phyloP scores from a whole-genome alignment of 2,888 invertebrate species.

The Dendrolimus pini region DNA sequence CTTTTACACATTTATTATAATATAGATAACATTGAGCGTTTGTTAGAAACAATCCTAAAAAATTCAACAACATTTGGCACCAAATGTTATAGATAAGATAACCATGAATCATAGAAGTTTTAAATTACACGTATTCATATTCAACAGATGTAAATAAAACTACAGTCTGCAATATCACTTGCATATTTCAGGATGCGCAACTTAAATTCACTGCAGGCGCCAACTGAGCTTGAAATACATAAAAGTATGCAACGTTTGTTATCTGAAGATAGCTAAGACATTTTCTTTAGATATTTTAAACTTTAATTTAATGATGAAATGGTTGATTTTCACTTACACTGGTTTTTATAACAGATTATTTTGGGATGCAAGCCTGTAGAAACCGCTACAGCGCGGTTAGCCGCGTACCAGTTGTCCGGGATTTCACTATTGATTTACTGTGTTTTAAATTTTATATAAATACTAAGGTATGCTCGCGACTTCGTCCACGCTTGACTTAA shows the following conservation, averaged over 20 bases:
- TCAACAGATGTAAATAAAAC: slow-evolving; percentile 35
- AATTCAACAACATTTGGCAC: neutral
- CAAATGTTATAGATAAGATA: neutral
- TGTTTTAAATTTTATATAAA: no score
- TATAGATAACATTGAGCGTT: no score
- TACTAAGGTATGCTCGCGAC: no score
- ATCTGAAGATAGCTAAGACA: slow-evolving; percentile 16
- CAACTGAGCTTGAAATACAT: slow-evolving; percentile 39
- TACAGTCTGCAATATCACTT: slow-evolving; percentile 26
- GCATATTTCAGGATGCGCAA: slow-evolving; percentile 40
- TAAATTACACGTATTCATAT: slow-evolving; percentile 17
- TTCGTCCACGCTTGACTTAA: no score
- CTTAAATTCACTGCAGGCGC: slow-evolving; percentile 51
- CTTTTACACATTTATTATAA: no score
- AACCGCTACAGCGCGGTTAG: no score
- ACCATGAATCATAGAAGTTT: slow-evolving; percentile 3
- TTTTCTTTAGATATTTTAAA: slow-evolving; percentile 1
- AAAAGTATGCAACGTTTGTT: slow-evolving; percentile 38
- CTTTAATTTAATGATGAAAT: neutral
- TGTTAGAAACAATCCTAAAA: no score
- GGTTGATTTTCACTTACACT: no score
- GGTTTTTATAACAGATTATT: no score
- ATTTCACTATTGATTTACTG: no score
- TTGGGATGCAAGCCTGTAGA: no score
- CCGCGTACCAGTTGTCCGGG: no score